Percentiles rank a stretch among this genome's conserved stretches.
These are phyloP conservation scores for Neotoma lepida DNA, from an alignment of 2,113 vertebrate species.

Conservation along the genomic window DNA sequence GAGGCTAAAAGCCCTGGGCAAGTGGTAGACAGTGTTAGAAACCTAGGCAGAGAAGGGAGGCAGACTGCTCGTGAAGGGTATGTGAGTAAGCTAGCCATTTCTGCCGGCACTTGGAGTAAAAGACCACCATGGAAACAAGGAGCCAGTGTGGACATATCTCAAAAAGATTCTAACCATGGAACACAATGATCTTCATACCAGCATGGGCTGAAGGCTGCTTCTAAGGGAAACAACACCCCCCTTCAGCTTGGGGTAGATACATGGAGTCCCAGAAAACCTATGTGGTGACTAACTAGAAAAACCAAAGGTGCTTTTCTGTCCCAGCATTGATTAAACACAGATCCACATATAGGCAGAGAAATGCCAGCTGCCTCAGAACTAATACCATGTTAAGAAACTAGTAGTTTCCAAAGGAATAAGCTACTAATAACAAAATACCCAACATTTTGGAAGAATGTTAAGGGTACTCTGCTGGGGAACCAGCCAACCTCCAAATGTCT, in stretches of 20 bases:
- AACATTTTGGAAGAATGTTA: neutral
- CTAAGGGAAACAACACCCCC: neutral
- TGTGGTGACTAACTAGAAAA: neutral
- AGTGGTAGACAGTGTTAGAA: neutral
- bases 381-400: neutral
- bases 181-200: neutral
- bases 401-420: neutral
- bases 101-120: neutral
- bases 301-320: neutral
- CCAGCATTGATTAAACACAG: neutral
- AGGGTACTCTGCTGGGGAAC: neutral
- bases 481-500: neutral
- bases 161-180: neutral
- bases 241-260: no score
- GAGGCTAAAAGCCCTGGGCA: neutral
- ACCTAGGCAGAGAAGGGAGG: rapidly evolving
- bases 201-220: neutral
- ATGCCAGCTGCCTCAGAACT: neutral
- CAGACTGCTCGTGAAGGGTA: neutral
- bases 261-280: neutral
- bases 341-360: neutral
- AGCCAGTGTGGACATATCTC: neutral
- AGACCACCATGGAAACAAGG: neutral
- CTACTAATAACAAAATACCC: neutral
- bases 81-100: neutral